phyloP scores from a whole-genome alignment of 2,113 vertebrate species.

The Podocnemis expansa region DNA sequence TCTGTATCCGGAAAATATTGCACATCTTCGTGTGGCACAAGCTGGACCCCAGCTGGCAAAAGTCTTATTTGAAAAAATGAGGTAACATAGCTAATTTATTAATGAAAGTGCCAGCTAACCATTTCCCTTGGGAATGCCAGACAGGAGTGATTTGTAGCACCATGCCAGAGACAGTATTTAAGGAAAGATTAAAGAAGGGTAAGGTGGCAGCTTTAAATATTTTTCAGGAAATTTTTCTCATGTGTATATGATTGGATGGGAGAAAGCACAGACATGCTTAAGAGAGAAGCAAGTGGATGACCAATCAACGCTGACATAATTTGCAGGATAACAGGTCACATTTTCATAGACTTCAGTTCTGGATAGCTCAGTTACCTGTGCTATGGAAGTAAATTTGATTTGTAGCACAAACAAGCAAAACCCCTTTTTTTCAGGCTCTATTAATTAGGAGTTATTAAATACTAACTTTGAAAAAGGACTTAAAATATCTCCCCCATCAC shows the following conservation, averaged over 20 bases:
- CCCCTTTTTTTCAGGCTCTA: neutral
- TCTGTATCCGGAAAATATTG: neutral
- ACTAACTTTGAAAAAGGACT: neutral
- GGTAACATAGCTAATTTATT: neutral
- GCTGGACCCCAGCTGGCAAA: neutral
- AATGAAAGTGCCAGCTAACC: fast-evolving
- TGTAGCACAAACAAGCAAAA: neutral
- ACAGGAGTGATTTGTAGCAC: neutral
- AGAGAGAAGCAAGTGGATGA: neutral
- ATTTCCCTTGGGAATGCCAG: neutral
- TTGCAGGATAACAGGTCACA: neutral
- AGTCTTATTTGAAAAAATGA: neutral
- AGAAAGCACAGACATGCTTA: neutral
- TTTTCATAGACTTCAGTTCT: neutral
- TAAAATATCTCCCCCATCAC: neutral
- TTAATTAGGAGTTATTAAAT: neutral
- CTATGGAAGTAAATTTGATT: neutral
- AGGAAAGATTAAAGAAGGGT: neutral
- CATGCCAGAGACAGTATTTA: neutral
- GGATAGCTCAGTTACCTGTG: neutral
- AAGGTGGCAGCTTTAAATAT: neutral
- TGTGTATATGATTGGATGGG: neutral
- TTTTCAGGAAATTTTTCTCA: neutral
- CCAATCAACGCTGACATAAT: too few relatives aligned
- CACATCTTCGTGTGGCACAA: neutral